Conservation (phyloP, 2,113 vertebrate genomes). For the Saimiri boliviensis region DNA sequence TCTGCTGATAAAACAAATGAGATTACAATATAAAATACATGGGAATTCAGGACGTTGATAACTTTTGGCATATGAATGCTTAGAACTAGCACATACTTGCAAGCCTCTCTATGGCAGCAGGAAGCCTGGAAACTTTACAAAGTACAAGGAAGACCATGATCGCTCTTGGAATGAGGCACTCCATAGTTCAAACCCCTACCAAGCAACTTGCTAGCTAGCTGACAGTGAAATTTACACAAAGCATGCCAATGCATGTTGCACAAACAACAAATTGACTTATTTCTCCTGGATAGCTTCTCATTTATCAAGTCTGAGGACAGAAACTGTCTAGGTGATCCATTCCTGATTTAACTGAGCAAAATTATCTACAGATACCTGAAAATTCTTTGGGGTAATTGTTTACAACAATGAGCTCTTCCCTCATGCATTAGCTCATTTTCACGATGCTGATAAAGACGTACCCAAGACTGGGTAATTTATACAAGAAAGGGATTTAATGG, state of each 20-base stretch:
- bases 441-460: no score
- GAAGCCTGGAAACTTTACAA: not conserved
- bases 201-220: not conserved
- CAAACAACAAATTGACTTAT: not conserved
- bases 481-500: no score
- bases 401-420: not conserved
- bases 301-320: not conserved
- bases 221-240: not conserved
- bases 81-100: not conserved
- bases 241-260: not conserved
- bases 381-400: slow-evolving; percentile 39
- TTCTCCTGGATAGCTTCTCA: not conserved
- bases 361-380: not conserved
- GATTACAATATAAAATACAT: not conserved
- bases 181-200: not conserved
- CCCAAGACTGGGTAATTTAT: no score
- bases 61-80: not conserved
- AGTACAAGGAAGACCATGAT: not conserved
- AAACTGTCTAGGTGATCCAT: slow-evolving; percentile 10
- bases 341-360: not conserved
- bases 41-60: not conserved
- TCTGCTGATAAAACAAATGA: not conserved
- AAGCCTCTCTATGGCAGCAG: not conserved
- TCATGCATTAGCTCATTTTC: no score
- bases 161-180: not conserved